A percentile compares a stretch with the other conserved stretches of the same genome.
Evolutionary conservation across 2,797 vertebrate species (phyloP).

Genomic region (Tapirus indicus): DNA sequence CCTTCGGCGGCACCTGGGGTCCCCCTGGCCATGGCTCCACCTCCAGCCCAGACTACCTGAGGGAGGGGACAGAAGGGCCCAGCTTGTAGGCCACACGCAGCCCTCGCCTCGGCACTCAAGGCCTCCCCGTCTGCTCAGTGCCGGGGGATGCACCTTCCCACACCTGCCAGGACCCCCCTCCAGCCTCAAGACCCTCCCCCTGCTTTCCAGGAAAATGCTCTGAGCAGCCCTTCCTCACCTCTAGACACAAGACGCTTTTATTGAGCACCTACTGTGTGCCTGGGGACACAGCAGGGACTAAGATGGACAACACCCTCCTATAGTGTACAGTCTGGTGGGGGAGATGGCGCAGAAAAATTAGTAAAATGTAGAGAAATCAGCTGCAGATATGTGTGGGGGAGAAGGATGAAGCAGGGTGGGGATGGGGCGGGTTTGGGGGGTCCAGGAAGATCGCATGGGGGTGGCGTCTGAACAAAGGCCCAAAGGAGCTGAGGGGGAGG

Average conservation of each 20-base stretch:
- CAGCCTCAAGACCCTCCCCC: background rate
- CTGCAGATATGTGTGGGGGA: too few relatives aligned
- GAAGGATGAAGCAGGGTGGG: background rate
- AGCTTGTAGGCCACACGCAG: background rate
- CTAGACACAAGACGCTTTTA: background rate
- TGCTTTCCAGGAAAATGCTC: background rate
- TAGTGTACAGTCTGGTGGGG: background rate
- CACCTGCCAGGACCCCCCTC: background rate
- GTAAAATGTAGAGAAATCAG: background rate
- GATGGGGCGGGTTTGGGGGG: accelerated
- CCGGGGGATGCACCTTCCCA: background rate
- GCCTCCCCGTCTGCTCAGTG: background rate
- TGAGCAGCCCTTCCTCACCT: background rate
- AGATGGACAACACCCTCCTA: background rate
- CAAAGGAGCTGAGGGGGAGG: background rate
- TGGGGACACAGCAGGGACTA: background rate
- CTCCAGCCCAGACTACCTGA: slow-evolving; percentile 58
- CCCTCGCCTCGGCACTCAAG: background rate
- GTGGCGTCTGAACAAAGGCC: background rate
- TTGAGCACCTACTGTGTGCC: background rate
- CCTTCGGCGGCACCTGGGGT: background rate
- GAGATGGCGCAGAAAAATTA: background rate
- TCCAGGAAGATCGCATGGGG: background rate
- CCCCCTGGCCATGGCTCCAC: background rate
- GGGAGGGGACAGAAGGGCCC: background rate